Base-by-base conservation (phyloP, 2,797 vertebrate species). In the Liparis tanakae region DNA sequence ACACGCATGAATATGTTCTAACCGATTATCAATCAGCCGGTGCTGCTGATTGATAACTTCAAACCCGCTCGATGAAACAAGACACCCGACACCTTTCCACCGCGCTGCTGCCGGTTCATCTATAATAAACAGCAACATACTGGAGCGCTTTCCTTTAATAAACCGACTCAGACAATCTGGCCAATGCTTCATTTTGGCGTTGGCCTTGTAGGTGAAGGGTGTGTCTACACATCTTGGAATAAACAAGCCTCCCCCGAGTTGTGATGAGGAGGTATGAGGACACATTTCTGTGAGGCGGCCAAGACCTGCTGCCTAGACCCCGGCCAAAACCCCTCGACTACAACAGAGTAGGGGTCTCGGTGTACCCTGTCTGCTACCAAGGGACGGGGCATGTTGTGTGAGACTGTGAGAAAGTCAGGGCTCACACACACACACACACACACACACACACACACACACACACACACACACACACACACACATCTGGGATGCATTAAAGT, bases 211-310 rank as follows among this genome's bases (percentile, higher is more conserved):
- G 30, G 63, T 33, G 54, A 58, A 72, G 70, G 82, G 84, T 62
- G 71, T 74, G 84, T 36, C 79, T 67, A 83, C 83, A 81, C 68
- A 85, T 86, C 51, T 76, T 84, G 74, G 74, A 79, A 71, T 85
- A 85, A 86, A 76, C 75, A 81, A 74, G 68, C 76, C 53, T 70
- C 60, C 78, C 53, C 55, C 0, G 50, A 72, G 72, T 59, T 60
- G 80, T 71, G 67, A 78, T 71, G 72, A 18, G 72, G 74, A 18
- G 72, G 74, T 55, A 85, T 78, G 78, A 81, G 79, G 77, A 91
- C 84, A 88, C 85, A 88, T 92, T 85, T 78, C 82, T 83, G 83
- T 56, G 30, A 0, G 10, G 14, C 0, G 9, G 76, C 88, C 85
- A 87, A 61, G 82, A 80, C 68, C 80, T 30, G 78, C 85, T 61